phyloP scores from a whole-genome alignment of 2,888 invertebrate genomes.

The Eupithecia exiguata region DNA sequence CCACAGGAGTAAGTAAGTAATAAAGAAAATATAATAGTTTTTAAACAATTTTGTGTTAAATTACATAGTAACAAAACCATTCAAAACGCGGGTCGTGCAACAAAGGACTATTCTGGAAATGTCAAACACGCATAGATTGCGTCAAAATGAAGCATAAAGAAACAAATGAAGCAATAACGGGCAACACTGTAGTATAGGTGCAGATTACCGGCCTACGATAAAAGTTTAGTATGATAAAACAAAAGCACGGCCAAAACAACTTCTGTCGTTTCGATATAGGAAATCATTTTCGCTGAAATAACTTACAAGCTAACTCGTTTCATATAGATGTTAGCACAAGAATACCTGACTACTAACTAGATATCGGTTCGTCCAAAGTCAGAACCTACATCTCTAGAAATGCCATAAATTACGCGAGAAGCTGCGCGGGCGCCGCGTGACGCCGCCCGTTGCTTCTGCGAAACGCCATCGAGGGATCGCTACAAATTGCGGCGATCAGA shows the following conservation, averaged over 20 bases:
- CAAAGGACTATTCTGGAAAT: conserved; percentile 76
- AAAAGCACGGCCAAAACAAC: not conserved
- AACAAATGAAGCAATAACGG: conserved; percentile 66
- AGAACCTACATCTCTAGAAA: conserved; percentile 39
- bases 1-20: too few species aligned
- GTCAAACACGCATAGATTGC: conserved; percentile 67
- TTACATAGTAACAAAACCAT: conserved; percentile 3
- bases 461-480: conserved; percentile 71
- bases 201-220: conserved; percentile 3
- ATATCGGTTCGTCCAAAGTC: conserved; percentile 6
- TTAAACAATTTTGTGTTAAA: not conserved
- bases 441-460: conserved; percentile 71
- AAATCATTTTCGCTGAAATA: not conserved
- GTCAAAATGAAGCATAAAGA: conserved; percentile 66
- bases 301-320: not conserved
- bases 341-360: conserved; percentile 9
- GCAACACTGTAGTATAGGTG: conserved; percentile 27
- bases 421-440: conserved; percentile 70
- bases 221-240: not conserved
- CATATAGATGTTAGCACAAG: not conserved
- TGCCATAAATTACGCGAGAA: conserved; percentile 61
- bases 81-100: conserved; percentile 50
- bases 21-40: not conserved
- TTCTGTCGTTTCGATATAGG: not conserved
- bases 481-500: conserved; percentile 73